A percentile compares a stretch with the other conserved stretches of the same genome.
Conservation (phyloP, 2,113 vertebrate species). For the Alexandromys fortis region DNA sequence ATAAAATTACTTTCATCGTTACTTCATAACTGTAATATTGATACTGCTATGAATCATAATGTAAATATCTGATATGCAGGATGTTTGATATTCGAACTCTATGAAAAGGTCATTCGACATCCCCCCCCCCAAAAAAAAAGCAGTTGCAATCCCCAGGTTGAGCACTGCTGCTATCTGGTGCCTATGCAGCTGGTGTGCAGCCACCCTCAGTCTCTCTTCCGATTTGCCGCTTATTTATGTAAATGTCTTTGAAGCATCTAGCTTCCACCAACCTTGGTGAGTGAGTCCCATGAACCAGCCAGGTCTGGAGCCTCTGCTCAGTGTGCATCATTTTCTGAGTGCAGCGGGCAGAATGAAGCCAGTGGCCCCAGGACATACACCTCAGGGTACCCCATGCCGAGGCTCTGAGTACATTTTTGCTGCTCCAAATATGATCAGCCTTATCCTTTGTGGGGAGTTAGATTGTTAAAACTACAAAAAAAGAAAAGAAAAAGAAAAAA, state of each 20-base stretch:
- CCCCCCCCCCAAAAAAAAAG: neutral
- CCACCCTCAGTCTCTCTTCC: neutral
- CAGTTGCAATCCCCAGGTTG: neutral
- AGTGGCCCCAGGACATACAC: neutral
- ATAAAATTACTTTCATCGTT: neutral
- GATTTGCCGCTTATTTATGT: constrained; percentile 26
- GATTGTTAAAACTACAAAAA: neutral
- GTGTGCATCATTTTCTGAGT: neutral
- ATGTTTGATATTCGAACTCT: neutral
- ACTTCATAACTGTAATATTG: neutral
- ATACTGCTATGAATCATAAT: neutral
- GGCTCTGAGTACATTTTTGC: rapidly evolving
- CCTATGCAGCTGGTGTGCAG: neutral
- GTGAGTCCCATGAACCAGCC: constrained; percentile 40
- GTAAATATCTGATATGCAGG: neutral
- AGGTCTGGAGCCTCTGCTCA: neutral
- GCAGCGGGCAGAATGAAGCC: rapidly evolving
- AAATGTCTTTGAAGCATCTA: constrained; percentile 8
- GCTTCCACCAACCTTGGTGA: neutral
- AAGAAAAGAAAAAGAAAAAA: neutral
- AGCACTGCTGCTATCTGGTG: neutral
- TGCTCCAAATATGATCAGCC: rapidly evolving
- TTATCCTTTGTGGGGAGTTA: too few species aligned
- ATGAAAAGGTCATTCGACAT: neutral
- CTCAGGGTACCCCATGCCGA: rapidly evolving